These are phyloP conservation scores for Platycercus adscitus DNA, from an alignment of 2,113 vertebrate genomes.

Conservation along the genomic window DNA sequence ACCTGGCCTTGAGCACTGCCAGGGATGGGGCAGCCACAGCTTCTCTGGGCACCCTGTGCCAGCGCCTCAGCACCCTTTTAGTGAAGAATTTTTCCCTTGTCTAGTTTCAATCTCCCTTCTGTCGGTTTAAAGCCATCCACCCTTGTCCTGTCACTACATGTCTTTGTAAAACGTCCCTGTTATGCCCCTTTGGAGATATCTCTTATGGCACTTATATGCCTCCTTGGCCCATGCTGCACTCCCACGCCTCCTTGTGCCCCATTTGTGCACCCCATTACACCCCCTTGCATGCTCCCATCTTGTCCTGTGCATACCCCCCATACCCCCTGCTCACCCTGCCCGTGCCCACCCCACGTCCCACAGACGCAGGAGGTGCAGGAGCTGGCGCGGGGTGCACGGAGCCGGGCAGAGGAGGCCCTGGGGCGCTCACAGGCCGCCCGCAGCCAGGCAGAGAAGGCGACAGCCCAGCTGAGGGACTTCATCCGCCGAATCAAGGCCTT, in stretches of 20 bases:
- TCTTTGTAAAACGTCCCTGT: background rate
- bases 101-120: background rate
- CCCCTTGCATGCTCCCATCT: background rate
- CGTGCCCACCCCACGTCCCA: background rate
- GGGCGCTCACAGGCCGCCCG: slow-evolving; percentile 75
- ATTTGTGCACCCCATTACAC: background rate
- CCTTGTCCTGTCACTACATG: background rate
- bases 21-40: too few species aligned
- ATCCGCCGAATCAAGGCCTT: slow-evolving; percentile 85
- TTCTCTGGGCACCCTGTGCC: background rate
- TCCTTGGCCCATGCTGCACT: background rate
- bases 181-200: background rate
- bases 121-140: background rate
- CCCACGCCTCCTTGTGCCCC: background rate
- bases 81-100: too few species aligned
- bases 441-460: slow-evolving; percentile 73
- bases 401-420: slow-evolving; percentile 72
- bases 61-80: too few species aligned
- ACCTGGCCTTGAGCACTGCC: too few species aligned
- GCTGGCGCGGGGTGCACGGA: slow-evolving; percentile 76
- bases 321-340: background rate
- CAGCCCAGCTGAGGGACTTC: slow-evolving; percentile 80
- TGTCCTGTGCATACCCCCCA: fast-evolving
- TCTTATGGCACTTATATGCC: background rate
- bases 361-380: slow-evolving; percentile 82